A percentile compares a stretch with the other conserved stretches of the same genome.
Conservation (phyloP, 2,888 invertebrate genomes). For the Sinodicranocentrus sp. region DNA sequence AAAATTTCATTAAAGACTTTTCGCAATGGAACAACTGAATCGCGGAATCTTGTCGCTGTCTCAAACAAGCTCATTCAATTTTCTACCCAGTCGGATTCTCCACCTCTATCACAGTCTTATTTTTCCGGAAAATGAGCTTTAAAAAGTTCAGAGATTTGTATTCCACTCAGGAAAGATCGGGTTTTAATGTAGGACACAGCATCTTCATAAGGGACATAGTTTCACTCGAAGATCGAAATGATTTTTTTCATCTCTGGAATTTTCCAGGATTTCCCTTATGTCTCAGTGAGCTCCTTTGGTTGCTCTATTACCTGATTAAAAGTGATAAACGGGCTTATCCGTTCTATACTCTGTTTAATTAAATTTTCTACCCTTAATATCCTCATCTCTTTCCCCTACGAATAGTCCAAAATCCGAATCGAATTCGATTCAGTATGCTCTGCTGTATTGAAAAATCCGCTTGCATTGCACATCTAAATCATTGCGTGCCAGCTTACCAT, state of each 20-base stretch:
- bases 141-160: too few species aligned
- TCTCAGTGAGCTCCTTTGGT: not conserved
- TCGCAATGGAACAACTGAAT: not conserved
- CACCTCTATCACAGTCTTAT: too few species aligned
- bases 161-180: too few species aligned
- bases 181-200: too few species aligned
- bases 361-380: conserved; percentile 40
- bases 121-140: too few species aligned
- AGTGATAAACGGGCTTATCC: conserved; percentile 17
- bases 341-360: conserved; percentile 43
- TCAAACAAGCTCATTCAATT: conserved; percentile 19
- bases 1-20: conserved; percentile 29
- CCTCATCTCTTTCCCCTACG: conserved; percentile 5
- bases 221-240: too few species aligned
- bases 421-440: too few species aligned
- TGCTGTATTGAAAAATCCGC: not conserved
- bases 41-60: conserved; percentile 4
- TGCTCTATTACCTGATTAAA: conserved; percentile 17
- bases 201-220: too few species aligned
- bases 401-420: too few species aligned
- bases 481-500: not conserved
- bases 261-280: conserved; percentile 11
- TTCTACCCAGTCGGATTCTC: not conserved
- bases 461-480: conserved; percentile 8
- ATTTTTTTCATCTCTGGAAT: not conserved